Percentiles rank a stretch among this genome's conserved stretches.
Conservation (phyloP, 2,888 invertebrate genomes). For the Octonoba sinensis region DNA sequence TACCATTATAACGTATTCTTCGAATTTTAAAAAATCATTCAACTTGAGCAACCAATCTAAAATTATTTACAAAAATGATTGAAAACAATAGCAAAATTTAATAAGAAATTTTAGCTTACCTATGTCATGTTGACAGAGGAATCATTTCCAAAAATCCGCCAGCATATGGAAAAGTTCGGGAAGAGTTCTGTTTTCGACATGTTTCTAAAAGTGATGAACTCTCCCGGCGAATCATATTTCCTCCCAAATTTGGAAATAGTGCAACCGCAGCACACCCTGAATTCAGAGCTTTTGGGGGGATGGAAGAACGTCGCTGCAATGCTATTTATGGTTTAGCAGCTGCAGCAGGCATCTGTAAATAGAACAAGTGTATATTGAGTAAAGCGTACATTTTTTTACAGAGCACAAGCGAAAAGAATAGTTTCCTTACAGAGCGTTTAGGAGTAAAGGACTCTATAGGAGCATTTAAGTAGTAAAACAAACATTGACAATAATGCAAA, state of each 20-base stretch:
- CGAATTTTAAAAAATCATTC: too few relatives aligned
- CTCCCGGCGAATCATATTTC: constrained; percentile 68
- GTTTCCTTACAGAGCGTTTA: background rate
- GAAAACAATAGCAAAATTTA: too few relatives aligned
- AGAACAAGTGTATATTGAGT: constrained; percentile 63
- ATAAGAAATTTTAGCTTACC: background rate
- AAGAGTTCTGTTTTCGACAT: constrained; percentile 49
- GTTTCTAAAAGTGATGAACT: constrained; percentile 65
- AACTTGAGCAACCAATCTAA: too few relatives aligned
- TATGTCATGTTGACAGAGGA: constrained; percentile 48
- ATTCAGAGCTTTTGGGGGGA: constrained; percentile 61
- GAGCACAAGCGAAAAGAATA: constrained; percentile 23
- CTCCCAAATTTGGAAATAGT: constrained; percentile 67
- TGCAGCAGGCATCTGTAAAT: constrained; percentile 60
- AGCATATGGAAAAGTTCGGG: constrained; percentile 35
- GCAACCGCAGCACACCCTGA: constrained; percentile 62
- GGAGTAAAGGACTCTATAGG: too few relatives aligned
- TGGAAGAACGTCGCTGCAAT: constrained; percentile 55
- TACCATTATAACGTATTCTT: too few relatives aligned
- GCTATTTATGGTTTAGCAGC: constrained; percentile 65
- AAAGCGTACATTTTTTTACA: constrained; percentile 51
- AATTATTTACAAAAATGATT: too few relatives aligned
- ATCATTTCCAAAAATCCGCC: constrained; percentile 39
- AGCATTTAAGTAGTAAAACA: too few relatives aligned
- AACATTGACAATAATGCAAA: too few relatives aligned